Evolutionary conservation across 2,888 invertebrate species (phyloP).

Genomic region (Aphodius granarius): DNA sequence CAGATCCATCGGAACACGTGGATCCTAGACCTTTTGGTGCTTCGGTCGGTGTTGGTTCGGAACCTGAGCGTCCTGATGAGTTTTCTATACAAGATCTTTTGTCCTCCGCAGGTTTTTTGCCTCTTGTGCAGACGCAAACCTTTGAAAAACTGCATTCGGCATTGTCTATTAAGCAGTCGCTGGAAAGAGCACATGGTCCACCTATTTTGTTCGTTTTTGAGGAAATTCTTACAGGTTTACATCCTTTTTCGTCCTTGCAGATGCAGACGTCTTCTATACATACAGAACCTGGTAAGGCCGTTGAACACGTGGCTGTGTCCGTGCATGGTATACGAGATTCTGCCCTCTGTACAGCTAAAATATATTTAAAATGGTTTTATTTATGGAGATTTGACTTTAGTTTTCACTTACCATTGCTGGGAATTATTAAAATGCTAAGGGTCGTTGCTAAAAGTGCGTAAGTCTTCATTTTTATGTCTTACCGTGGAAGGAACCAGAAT

Average conservation of each 20-base stretch:
- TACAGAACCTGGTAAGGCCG: slow-evolving; percentile 13
- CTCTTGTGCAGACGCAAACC: slow-evolving; percentile 39
- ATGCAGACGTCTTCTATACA: slow-evolving; percentile 24
- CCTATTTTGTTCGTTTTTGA: slow-evolving; percentile 40
- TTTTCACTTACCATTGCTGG: neutral
- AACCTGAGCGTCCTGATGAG: slow-evolving; percentile 32
- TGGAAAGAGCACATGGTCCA: slow-evolving; percentile 34
- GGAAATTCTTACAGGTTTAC: neutral
- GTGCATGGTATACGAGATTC: slow-evolving; percentile 5
- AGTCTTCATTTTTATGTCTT: no score
- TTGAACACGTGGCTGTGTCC: neutral
- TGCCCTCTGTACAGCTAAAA: neutral
- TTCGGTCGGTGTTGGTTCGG: neutral
- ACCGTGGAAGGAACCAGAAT: no score
- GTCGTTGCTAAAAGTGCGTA: no score
- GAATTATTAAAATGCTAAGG: neutral
- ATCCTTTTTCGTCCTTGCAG: slow-evolving; percentile 15
- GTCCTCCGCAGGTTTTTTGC: slow-evolving; percentile 36
- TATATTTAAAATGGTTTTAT: neutral
- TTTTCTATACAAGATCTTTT: slow-evolving; percentile 38
- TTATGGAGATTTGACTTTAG: neutral
- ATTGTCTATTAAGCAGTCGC: slow-evolving; percentile 41
- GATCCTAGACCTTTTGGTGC: slow-evolving; percentile 32
- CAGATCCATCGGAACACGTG: slow-evolving; percentile 40
- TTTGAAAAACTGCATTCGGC: slow-evolving; percentile 35